Base-by-base conservation (phyloP, 2,888 invertebrate genomes). In the Sisyra terminalis region DNA sequence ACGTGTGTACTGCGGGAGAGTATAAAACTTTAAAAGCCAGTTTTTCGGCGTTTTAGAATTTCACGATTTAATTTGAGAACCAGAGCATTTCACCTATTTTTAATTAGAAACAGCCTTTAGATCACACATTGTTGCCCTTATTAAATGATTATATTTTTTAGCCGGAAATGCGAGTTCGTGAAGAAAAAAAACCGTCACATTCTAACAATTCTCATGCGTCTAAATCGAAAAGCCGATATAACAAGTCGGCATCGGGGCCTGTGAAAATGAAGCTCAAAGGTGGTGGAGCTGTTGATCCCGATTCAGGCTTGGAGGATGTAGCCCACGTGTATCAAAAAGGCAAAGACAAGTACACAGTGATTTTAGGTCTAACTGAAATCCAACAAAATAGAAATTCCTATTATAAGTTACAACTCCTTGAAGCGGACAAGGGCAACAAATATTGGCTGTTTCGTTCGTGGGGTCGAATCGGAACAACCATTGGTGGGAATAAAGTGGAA, bases 401-500 rank as follows among this genome's bases (percentile, higher is more conserved):
- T 61, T 98, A 97, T 65, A 97, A 96, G 57, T 53, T 98, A 41
- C 97, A 98, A 60, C 61, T 96, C 39, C 65, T 98, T 41, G 75
- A 92, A 57, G 64, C 77, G 3, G 89, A 94, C 55, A 61, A 56
- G 1, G 61, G 60, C 14, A 64, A 67, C 9, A 76, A 75, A 46
- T 84, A 69, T 60, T 87, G 80, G 76, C 55, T 94, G 17, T 94
- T 88, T 64, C 75, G 92, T 11, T 72, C 90, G 0, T 98, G 97
- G 97, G 98, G 98, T 9, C 75, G 97, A 45, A 92, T 96, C 50
- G 96, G 97, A 3, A 98, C 97, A 0, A 83, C 79, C 0, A 86
- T 93, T 52, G 97, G 97, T 4, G 74, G 73, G 11, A 70, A 61
- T 17, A 84, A 80, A 55, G 48, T 78, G 2, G 76, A 80, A 18